A percentile compares a stretch with the other conserved stretches of the same genome.
Evolutionary conservation across 2,797 vertebrate genomes (phyloP).

Genomic region (Pterois miles): DNA sequence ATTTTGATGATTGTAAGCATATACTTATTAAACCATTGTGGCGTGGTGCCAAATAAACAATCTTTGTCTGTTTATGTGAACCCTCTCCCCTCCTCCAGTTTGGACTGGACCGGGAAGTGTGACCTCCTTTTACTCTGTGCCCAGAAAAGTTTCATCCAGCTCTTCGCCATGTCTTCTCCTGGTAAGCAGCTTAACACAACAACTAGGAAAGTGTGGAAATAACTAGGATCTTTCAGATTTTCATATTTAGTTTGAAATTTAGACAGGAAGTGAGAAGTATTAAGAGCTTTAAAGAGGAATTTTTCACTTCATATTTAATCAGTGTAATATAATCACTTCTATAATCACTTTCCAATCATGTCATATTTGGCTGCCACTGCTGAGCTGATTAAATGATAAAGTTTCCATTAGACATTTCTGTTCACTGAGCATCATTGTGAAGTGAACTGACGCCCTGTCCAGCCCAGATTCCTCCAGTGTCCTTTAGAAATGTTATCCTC

Average conservation of each 20-base stretch:
- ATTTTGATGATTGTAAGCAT: not conserved
- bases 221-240: not conserved
- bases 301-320: not conserved
- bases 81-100: not conserved
- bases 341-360: not conserved
- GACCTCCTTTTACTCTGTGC: constrained; percentile 18
- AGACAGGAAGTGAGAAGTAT: not conserved
- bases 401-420: not conserved
- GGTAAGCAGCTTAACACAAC: constrained; percentile 60
- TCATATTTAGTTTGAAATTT: not conserved
- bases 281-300: too few relatives aligned
- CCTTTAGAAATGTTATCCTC: not conserved
- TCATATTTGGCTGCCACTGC: not conserved
- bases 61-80: not conserved
- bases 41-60: not conserved
- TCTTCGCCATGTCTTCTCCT: constrained; percentile 75
- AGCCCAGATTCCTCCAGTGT: not conserved
- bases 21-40: too few relatives aligned
- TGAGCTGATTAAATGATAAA: not conserved
- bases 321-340: too few relatives aligned
- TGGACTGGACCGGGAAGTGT: constrained; percentile 45
- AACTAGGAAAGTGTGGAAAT: not conserved
- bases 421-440: not conserved
- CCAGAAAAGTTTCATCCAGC: not conserved
- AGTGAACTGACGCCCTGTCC: not conserved